A percentile compares a stretch with the other conserved stretches of the same genome.
These are phyloP conservation scores for Drosophila helvetica DNA, from an alignment of 2,888 invertebrate species.

Conservation along the genomic window DNA sequence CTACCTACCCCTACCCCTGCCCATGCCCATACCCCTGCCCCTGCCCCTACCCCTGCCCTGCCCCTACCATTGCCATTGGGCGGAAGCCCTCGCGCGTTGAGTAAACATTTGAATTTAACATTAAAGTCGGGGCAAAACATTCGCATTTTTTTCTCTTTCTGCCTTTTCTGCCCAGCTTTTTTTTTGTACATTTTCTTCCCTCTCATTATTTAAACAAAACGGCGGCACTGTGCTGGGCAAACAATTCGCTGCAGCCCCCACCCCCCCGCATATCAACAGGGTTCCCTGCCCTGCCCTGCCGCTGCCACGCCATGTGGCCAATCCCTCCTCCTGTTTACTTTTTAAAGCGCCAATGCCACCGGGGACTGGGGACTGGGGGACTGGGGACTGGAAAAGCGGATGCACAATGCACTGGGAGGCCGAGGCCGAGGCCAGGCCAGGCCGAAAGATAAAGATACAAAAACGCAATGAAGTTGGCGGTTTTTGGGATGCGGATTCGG, in stretches of 20 bases:
- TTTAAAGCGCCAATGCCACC: constrained; percentile 75
- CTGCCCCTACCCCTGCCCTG: too few species aligned
- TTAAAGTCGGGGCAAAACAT: constrained; percentile 73
- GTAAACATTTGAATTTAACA: constrained; percentile 80
- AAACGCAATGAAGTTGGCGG: constrained; percentile 67
- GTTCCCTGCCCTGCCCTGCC: not conserved
- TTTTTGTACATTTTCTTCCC: constrained; percentile 33
- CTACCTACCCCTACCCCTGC: not conserved
- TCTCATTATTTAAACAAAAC: constrained; percentile 75
- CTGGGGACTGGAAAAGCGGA: constrained; percentile 8
- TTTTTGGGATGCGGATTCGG: constrained; percentile 28
- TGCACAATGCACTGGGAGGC: constrained; percentile 17
- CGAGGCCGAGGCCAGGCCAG: constrained; percentile 9
- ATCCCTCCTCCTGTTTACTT: constrained; percentile 53
- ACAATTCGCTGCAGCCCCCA: constrained; percentile 54
- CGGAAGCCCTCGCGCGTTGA: constrained; percentile 65
- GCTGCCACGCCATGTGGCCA: constrained; percentile 15
- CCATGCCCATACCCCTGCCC: too few species aligned
- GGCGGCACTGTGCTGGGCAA: constrained; percentile 70
- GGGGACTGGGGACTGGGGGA: constrained; percentile 1
- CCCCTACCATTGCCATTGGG: constrained; percentile 19
- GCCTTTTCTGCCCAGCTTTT: constrained; percentile 27
- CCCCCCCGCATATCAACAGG: not conserved
- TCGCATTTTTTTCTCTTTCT: constrained; percentile 67
- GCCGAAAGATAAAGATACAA: constrained; percentile 64